Evolutionary conservation across 2,797 vertebrate genomes (phyloP).

Genomic region (Danio albolineatus): DNA sequence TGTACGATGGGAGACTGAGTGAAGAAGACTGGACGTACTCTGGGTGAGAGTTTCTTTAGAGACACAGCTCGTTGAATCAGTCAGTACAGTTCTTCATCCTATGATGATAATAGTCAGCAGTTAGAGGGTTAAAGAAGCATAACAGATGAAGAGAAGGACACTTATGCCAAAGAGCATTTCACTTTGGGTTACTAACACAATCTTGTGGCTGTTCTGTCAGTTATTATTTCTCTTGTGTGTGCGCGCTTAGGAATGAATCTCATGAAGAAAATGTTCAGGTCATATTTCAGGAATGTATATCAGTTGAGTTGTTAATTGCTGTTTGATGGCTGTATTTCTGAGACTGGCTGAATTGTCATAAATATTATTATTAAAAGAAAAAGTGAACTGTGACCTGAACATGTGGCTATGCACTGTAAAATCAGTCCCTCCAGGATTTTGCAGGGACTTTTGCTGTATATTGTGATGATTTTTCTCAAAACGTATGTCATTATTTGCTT

Average conservation of each 20-base stretch:
- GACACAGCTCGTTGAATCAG: background rate
- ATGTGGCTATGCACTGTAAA: no score
- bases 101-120: background rate
- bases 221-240: background rate
- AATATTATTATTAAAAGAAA: no score
- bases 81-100: background rate
- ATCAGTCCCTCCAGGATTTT: no score
- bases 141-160: background rate
- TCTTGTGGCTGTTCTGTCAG: background rate
- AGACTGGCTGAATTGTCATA: background rate
- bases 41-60: constrained; percentile 77
- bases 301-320: background rate
- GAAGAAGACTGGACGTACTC: constrained; percentile 91
- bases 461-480: no score
- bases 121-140: background rate
- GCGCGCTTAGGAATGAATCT: constrained; percentile 30
- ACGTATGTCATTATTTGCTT: no score
- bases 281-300: background rate
- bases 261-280: background rate
- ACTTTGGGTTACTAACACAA: background rate
- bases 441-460: no score
- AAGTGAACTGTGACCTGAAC: no score
- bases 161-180: background rate
- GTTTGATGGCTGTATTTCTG: background rate
- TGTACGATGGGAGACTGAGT: constrained; percentile 84